Base-by-base conservation (phyloP, 2,797 vertebrate genomes). In the Vireo griseus region DNA sequence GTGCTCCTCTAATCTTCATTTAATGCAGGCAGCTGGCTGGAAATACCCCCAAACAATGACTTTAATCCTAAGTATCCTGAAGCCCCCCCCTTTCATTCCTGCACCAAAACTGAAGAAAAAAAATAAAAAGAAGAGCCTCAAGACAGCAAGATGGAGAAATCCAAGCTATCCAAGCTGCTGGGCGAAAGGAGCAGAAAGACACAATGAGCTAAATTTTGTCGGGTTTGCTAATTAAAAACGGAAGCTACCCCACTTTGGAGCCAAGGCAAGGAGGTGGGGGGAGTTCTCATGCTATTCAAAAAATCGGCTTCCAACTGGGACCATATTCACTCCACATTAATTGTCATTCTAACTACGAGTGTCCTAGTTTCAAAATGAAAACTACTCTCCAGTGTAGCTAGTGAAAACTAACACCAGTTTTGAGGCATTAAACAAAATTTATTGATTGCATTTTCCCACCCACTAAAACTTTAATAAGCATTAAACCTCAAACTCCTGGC, bases 341-440 rank as follows among this genome's bases (percentile, higher is more conserved):
- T 99, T 99, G 98, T 98, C 98, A 99, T 99, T 99, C 98, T 96
- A 98, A 98, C 98, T 98, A 98, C 98, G 97, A 98, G 98, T 98
- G 98, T 98, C 98, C 99, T 98, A 99, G 98, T 98, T 99, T 99
- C 98, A 98, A 98, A 98, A 97, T 95, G 92, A 94, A 97, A 97
- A 97, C 98, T 96, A 86, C 93, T 95, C 94, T 97, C 94, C 75
- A 88, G 81, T 86, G 66, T 61, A 88, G 89, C 93, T 61, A 90
- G 76, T 95, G 93, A 97, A 97, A 97, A 92, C 91, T 39, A 94
- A 95, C 92, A 95, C 87, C 92, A 72, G 88, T 86, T 96, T 90
- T 25, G 11, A 74, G 83, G 92, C 92, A 94, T 95, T 96, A 95
- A 95, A 95, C 54, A 94, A 90, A 96, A 97, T 97, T 96, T 97